These are phyloP conservation scores for Belgica antarctica DNA, from an alignment of 2,888 invertebrate genomes.

Conservation along the genomic window DNA sequence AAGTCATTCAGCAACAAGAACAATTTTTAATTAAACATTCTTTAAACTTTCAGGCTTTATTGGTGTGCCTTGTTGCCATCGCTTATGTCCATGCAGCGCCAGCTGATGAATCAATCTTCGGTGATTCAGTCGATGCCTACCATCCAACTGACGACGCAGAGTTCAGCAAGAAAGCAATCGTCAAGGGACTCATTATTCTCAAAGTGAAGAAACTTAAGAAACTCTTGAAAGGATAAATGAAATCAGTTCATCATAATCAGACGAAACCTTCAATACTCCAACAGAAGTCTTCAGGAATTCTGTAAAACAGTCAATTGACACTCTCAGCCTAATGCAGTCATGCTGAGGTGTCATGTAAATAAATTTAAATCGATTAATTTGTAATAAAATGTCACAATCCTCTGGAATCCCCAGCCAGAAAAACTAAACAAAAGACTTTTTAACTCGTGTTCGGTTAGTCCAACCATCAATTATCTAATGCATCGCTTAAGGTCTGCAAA, in stretches of 20 bases:
- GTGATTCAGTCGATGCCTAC: slow-evolving; percentile 33
- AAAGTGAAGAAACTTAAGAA: slow-evolving; percentile 35
- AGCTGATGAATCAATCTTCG: slow-evolving; percentile 50
- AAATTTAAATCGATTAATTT: slow-evolving; percentile 29
- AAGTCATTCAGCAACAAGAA: too few species aligned
- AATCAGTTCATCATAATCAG: background rate
- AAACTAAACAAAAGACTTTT: background rate
- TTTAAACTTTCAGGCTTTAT: slow-evolving; percentile 48
- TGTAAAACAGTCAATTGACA: background rate
- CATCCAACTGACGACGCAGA: slow-evolving; percentile 40
- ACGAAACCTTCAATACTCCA: background rate
- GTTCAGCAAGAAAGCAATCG: slow-evolving; percentile 34
- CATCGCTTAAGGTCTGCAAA: too few species aligned
- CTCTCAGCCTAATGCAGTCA: background rate
- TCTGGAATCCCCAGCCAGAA: background rate
- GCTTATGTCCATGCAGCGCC: slow-evolving; percentile 49
- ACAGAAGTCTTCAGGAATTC: slow-evolving; percentile 5
- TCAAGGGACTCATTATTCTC: slow-evolving; percentile 26
- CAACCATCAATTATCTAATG: too few species aligned
- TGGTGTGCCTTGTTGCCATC: slow-evolving; percentile 50
- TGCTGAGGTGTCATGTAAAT: slow-evolving; percentile 36
- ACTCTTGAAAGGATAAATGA: slow-evolving; percentile 4
- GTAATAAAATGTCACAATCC: slow-evolving; percentile 38
- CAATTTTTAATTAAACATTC: background rate
- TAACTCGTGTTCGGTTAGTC: too few species aligned